phyloP scores from a whole-genome alignment of 2,113 vertebrate genomes.

The Apodemus sylvaticus region DNA sequence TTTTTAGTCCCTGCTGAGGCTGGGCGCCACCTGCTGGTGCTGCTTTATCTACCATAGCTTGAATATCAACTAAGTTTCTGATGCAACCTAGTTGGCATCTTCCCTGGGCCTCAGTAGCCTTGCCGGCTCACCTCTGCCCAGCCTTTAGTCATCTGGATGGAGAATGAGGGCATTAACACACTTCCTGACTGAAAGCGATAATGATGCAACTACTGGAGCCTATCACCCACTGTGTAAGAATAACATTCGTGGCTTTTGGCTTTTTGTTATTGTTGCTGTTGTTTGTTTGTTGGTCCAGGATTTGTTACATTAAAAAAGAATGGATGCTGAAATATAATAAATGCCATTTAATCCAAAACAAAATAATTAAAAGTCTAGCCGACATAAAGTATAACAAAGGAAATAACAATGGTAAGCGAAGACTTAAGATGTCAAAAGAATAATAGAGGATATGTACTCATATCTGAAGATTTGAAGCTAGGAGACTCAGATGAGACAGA shows the following conservation, averaged over 20 bases:
- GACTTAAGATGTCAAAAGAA: slow-evolving; percentile 12
- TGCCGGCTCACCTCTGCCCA: background rate
- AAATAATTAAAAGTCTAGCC: background rate
- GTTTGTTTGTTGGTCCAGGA: background rate
- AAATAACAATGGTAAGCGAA: background rate
- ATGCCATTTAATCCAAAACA: background rate
- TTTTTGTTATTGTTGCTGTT: too few relatives aligned
- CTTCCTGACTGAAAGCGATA: background rate
- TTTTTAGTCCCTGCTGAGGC: background rate
- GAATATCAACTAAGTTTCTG: background rate
- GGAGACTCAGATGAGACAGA: background rate
- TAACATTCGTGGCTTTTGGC: background rate
- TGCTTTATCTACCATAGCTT: background rate
- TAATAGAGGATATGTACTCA: background rate
- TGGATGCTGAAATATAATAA: background rate
- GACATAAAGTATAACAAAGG: background rate
- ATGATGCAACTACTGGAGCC: background rate
- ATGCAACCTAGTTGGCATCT: background rate
- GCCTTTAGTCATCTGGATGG: background rate
- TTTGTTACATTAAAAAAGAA: slow-evolving; percentile 9
- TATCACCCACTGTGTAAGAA: background rate
- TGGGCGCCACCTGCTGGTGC: slow-evolving; percentile 66
- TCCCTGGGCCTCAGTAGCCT: background rate
- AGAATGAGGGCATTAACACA: background rate
- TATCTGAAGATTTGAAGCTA: background rate